phyloP scores from a whole-genome alignment of 1,140 invertebrate species.

The Philaenus spumarius region DNA sequence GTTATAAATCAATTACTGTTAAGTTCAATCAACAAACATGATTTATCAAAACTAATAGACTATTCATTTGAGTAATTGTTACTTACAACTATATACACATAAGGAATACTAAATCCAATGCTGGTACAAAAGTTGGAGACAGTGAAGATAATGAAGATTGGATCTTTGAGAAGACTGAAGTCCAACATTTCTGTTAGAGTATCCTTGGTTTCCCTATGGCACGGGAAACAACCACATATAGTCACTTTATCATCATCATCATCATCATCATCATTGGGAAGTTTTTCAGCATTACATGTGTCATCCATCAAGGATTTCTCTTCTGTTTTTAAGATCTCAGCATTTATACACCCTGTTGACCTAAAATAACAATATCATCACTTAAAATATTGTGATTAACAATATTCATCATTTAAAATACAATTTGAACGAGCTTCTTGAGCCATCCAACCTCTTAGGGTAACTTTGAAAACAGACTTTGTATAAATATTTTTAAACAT shows the following conservation, averaged over 20 bases:
- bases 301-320: constrained; percentile 18
- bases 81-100: constrained; percentile 69
- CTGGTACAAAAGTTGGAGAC: constrained; percentile 93
- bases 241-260: constrained; percentile 24
- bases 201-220: constrained; percentile 45
- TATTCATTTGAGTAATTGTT: neutral
- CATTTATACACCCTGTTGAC: too few relatives aligned
- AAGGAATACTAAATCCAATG: constrained; percentile 94
- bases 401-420: too few relatives aligned
- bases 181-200: constrained; percentile 79
- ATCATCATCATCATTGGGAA: constrained; percentile 31
- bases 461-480: too few relatives aligned
- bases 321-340: constrained; percentile 25
- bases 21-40: too few relatives aligned
- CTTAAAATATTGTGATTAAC: too few relatives aligned
- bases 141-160: constrained; percentile 84
- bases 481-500: too few relatives aligned
- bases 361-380: too few relatives aligned
- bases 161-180: constrained; percentile 72
- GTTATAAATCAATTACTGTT: too few relatives aligned
- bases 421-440: too few relatives aligned
- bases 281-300: constrained; percentile 5
- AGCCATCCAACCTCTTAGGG: too few relatives aligned
- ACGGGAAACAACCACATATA: constrained; percentile 36
- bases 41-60: too few relatives aligned